Percentiles rank a stretch among this genome's conserved stretches.
Evolutionary conservation across 2,797 vertebrate species (phyloP).

Genomic region (Urosaurus nigricauda): DNA sequence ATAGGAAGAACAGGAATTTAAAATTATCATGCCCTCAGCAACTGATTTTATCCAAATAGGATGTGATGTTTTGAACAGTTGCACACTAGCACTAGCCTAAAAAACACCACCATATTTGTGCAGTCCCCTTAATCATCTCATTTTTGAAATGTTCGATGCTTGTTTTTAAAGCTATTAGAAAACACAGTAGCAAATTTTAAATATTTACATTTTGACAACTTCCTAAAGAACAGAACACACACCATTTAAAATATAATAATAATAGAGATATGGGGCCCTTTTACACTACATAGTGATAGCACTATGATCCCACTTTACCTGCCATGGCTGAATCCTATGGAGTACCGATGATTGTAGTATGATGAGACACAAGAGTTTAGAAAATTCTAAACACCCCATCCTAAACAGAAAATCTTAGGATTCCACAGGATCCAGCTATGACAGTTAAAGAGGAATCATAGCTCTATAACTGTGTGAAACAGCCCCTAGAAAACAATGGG

Average conservation of each 20-base stretch:
- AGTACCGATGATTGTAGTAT: too few species aligned
- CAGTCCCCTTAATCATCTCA: neutral
- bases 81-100: neutral
- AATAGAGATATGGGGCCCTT: too few species aligned
- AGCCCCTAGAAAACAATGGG: neutral
- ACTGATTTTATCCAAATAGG: neutral
- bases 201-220: neutral
- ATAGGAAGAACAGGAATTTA: neutral
- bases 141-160: neutral
- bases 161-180: neutral
- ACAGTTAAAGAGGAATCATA: too few species aligned
- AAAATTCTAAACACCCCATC: too few species aligned
- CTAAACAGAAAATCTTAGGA: too few species aligned
- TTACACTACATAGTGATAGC: too few species aligned
- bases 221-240: neutral
- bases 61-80: neutral
- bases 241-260: too few species aligned
- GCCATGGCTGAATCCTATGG: too few species aligned
- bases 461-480: too few species aligned
- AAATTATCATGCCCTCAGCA: neutral
- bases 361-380: too few species aligned
- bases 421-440: too few species aligned
- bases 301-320: too few species aligned
- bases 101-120: neutral
- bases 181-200: neutral